Conservation (phyloP, 2,113 vertebrate species). For the Actenoides hombroni region DNA sequence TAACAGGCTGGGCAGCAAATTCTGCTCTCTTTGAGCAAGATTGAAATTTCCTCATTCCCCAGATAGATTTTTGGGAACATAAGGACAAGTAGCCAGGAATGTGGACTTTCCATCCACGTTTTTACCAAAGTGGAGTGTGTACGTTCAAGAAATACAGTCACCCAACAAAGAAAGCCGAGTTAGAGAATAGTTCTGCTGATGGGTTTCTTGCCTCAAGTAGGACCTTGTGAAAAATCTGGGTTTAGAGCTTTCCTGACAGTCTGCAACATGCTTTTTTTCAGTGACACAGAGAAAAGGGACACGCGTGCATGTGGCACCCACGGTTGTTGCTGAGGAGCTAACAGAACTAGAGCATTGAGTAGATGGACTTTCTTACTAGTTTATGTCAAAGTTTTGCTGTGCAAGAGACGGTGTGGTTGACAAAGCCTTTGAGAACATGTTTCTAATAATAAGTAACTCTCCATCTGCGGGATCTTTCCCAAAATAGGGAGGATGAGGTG, state of each 20-base stretch:
- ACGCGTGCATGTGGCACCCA: no score
- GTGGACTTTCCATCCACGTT: background rate
- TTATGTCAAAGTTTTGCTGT: background rate
- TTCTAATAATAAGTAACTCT: background rate
- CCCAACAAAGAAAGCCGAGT: no score
- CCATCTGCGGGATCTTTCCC: background rate
- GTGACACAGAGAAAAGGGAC: no score
- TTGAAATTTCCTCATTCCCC: background rate
- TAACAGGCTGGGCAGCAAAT: no score
- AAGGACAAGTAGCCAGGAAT: background rate
- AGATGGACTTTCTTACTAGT: background rate
- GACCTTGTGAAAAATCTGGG: background rate
- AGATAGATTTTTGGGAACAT: background rate
- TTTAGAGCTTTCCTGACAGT: background rate
- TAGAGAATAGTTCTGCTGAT: background rate
- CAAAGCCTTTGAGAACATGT: background rate
- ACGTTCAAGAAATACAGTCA: fast-evolving
- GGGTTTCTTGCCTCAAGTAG: background rate
- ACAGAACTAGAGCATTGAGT: background rate
- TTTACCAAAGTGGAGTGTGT: background rate
- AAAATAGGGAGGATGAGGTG: background rate
- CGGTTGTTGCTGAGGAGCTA: background rate
- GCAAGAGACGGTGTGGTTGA: background rate
- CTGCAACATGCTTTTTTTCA: background rate
- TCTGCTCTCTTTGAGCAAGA: background rate